These are phyloP conservation scores for Amia ocellicauda DNA, from an alignment of 2,113 vertebrate genomes.

Conservation along the genomic window DNA sequence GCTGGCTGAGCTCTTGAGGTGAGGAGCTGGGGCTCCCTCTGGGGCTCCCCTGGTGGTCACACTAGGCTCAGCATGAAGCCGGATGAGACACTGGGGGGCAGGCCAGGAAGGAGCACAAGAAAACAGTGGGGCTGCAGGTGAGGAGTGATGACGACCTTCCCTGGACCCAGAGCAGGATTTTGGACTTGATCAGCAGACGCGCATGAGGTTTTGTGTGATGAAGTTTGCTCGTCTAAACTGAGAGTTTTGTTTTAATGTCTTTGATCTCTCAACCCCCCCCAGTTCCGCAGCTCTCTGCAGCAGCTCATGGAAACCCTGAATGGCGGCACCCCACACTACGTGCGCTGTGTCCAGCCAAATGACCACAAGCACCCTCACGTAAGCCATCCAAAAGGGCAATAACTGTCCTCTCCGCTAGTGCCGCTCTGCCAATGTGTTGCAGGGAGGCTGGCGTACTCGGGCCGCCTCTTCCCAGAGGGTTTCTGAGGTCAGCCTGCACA, in stretches of 20 bases:
- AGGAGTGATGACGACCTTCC: background rate
- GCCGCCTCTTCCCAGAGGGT: no score
- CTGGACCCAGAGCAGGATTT: no score
- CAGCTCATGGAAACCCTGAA: conserved; percentile 97
- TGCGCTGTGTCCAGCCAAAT: conserved; percentile 96
- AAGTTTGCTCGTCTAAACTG: no score
- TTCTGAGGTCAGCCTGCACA: no score
- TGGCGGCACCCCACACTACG: conserved; percentile 93
- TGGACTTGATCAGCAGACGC: background rate
- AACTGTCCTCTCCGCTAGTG: no score
- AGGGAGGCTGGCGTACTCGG: no score
- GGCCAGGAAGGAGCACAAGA: conserved; percentile 91
- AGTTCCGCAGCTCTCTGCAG: conserved; percentile 97
- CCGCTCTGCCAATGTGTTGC: no score
- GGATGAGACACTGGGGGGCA: conserved; percentile 70
- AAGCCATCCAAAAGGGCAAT: no score
- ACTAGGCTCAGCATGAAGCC: conserved; percentile 77
- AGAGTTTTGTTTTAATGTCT: background rate
- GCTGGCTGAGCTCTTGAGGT: conserved; percentile 89
- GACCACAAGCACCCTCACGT: conserved; percentile 95
- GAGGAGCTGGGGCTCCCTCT: conserved; percentile 75
- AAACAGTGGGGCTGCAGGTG: conserved; percentile 95
- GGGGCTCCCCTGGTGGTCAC: conserved; percentile 72
- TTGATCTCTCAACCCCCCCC: no score
- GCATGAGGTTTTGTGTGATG: background rate